Conservation (phyloP, 2,888 invertebrate species). For the Melieria crassipennis region DNA sequence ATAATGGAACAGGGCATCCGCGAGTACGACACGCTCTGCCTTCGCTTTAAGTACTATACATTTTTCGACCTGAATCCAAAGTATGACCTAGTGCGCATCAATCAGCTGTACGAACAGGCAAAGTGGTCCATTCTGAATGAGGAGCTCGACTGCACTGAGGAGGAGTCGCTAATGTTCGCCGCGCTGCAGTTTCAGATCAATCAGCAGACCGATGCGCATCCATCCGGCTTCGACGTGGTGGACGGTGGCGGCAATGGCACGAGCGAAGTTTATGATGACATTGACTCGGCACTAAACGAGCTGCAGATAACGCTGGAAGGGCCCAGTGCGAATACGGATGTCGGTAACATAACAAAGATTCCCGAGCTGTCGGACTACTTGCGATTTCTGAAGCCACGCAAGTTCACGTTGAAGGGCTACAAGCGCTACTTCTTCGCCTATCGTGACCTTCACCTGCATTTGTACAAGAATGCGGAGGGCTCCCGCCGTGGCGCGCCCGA, state of each 20-base stretch:
- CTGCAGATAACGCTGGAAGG: slow-evolving; percentile 94
- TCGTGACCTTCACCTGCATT: slow-evolving; percentile 86
- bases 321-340: slow-evolving; percentile 69
- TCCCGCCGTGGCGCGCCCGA: slow-evolving; percentile 75
- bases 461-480: slow-evolving; percentile 86
- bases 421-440: slow-evolving; percentile 96
- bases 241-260: slow-evolving; percentile 55
- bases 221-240: slow-evolving; percentile 49
- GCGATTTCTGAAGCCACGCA: slow-evolving; percentile 93
- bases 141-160: slow-evolving; percentile 98
- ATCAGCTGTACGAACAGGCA: slow-evolving; percentile 98
- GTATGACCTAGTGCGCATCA: slow-evolving; percentile 93
- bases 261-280: slow-evolving; percentile 87
- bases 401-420: slow-evolving; percentile 94
- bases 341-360: slow-evolving; percentile 90
- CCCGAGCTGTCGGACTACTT: slow-evolving; percentile 94
- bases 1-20: slow-evolving; percentile 98
- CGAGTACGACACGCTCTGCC: slow-evolving; percentile 90
- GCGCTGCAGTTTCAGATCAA: slow-evolving; percentile 93
- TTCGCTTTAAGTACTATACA: slow-evolving; percentile 96
- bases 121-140: slow-evolving; percentile 98
- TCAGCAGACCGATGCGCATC: slow-evolving; percentile 71
- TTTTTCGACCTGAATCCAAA: slow-evolving; percentile 98
- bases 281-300: slow-evolving; percentile 93
- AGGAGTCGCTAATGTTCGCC: slow-evolving; percentile 98